phyloP scores from a whole-genome alignment of 1,140 invertebrate genomes.

The Popillia japonica region DNA sequence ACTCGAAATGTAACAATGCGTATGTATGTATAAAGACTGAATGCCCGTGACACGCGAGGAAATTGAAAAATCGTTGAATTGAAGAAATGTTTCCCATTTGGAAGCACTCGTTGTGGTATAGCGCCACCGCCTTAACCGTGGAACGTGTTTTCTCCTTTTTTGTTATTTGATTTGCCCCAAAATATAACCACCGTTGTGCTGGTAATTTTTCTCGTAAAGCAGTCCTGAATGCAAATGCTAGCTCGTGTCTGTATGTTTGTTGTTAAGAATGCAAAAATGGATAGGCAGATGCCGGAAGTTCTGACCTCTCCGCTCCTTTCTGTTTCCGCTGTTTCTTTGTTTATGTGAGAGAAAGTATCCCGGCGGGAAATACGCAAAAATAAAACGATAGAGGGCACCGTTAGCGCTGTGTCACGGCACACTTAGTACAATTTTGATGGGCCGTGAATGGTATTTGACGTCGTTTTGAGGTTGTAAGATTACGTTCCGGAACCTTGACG shows the following conservation, averaged over 20 bases:
- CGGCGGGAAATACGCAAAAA: constrained; percentile 18
- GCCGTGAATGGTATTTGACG: neutral
- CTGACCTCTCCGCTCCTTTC: constrained; percentile 14
- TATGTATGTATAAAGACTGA: neutral
- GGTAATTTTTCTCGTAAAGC: constrained; percentile 12
- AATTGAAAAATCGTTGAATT: constrained; percentile 29
- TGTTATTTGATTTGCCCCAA: constrained; percentile 21
- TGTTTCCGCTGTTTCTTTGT: constrained; percentile 26
- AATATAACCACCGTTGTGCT: constrained; percentile 6
- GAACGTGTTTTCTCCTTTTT: constrained; percentile 14
- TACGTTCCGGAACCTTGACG: neutral
- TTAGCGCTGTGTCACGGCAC: constrained; percentile 6
- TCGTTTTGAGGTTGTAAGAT: neutral
- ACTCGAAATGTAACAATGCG: neutral
- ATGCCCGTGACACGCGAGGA: constrained; percentile 14
- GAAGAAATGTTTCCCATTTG: constrained; percentile 31
- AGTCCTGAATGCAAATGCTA: constrained; percentile 15
- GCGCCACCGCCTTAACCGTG: neutral
- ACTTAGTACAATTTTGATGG: constrained; percentile 34
- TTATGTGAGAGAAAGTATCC: constrained; percentile 14
- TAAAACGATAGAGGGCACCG: constrained; percentile 5
- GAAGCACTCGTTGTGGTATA: neutral
- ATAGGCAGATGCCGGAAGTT: constrained; percentile 25
- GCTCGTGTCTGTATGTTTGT: constrained; percentile 4
- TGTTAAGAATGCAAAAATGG: neutral